A percentile compares a stretch with the other conserved stretches of the same genome.
Evolutionary conservation across 2,113 vertebrate genomes (phyloP).

Genomic region (Aix galericulata): DNA sequence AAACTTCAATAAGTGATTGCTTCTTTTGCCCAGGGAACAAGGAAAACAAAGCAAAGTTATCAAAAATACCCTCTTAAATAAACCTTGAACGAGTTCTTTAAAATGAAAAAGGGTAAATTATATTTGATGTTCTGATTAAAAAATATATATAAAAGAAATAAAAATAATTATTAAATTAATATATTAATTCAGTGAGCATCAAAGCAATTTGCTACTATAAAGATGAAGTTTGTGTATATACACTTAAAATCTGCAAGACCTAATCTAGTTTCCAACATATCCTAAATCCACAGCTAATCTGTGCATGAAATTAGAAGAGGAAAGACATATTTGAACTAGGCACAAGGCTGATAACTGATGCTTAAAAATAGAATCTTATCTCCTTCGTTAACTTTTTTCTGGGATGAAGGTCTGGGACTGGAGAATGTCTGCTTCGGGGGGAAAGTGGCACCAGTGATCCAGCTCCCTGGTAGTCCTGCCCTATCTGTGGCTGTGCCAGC

Average conservation of each 20-base stretch:
- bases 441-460: not conserved
- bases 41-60: not conserved
- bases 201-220: not conserved
- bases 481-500: accelerated
- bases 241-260: not conserved
- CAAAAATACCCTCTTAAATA: not conserved
- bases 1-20: not conserved
- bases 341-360: not conserved
- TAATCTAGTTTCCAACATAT: not conserved
- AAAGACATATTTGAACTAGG: not conserved
- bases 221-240: not conserved
- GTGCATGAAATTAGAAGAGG: not conserved
- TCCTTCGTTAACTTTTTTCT: not conserved
- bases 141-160: not conserved
- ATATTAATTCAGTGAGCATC: not conserved
- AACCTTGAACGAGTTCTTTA: not conserved
- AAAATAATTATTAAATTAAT: not conserved
- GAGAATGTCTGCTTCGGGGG: not conserved
- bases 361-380: not conserved
- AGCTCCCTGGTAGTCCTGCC: not conserved
- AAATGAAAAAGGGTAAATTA: not conserved
- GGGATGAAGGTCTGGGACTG: not conserved
- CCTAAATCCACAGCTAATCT: not conserved
- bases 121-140: no score
- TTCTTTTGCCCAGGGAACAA: not conserved